Conservation (phyloP, 2,113 vertebrate species). For the Himantopus leucocephalus region DNA sequence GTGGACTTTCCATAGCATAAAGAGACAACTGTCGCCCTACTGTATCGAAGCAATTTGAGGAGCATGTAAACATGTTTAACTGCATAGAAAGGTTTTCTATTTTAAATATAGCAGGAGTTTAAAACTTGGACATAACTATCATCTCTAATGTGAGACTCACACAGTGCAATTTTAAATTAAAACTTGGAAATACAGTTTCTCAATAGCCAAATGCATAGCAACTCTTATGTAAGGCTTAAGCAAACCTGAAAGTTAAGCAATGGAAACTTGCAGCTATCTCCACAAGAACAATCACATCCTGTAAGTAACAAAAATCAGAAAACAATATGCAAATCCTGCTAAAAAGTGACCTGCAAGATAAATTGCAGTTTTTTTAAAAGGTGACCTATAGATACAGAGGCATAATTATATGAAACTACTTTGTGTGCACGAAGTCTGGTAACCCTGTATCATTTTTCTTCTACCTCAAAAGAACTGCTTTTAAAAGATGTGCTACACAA, state of each 20-base stretch:
- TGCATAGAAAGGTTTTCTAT: neutral
- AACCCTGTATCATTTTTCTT: neutral
- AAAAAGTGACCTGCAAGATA: neutral
- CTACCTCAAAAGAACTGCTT: neutral
- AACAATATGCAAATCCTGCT: neutral
- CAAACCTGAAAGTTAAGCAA: neutral
- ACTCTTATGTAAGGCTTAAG: neutral
- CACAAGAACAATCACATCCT: neutral
- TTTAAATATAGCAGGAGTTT: neutral
- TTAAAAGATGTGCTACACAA: neutral
- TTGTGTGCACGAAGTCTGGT: neutral
- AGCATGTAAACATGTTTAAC: neutral
- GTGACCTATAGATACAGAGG: neutral
- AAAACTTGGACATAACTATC: neutral
- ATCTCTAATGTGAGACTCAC: neutral
- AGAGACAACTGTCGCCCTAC: neutral
- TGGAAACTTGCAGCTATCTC: neutral
- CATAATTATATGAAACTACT: neutral
- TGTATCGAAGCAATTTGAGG: neutral
- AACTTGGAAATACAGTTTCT: constrained; percentile 22
- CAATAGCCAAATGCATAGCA: neutral
- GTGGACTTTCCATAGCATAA: neutral
- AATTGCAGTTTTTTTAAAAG: neutral
- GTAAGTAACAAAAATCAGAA: neutral
- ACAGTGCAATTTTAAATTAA: neutral